Evolutionary conservation across 1,140 invertebrate species (phyloP).

Genomic region (Periplaneta americana): DNA sequence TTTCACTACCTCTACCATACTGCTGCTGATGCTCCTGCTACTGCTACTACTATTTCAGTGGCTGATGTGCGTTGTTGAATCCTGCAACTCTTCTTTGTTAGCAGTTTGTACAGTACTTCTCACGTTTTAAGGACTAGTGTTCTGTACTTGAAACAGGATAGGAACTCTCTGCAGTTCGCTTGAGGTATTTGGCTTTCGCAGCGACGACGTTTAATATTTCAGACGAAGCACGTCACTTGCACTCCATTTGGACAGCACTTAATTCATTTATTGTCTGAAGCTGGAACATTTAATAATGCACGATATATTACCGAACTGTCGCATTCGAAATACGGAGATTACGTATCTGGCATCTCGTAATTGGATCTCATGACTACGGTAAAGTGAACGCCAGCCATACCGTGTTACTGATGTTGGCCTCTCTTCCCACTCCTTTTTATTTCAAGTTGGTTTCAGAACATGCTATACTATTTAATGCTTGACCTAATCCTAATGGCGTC

Average conservation of each 20-base stretch:
- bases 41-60: too few species aligned
- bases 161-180: too few species aligned
- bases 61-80: too few species aligned
- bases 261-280: neutral
- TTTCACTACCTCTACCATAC: too few species aligned
- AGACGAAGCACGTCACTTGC: too few species aligned
- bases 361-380: neutral
- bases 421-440: neutral
- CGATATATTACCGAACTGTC: neutral
- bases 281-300: neutral
- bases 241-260: neutral
- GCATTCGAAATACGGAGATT: neutral
- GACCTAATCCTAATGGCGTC: neutral
- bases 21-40: too few species aligned
- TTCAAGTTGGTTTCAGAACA: neutral
- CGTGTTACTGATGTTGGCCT: neutral
- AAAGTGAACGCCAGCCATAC: neutral
- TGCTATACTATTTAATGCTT: neutral
- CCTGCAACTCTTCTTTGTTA: too few species aligned
- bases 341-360: neutral
- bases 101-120: too few species aligned
- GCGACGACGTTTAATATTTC: too few species aligned
- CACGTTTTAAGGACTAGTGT: too few species aligned
- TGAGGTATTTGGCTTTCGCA: too few species aligned
- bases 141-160: too few species aligned